Evolutionary conservation across 2,797 vertebrate genomes (phyloP).

Genomic region (Champsocephalus gunnari): DNA sequence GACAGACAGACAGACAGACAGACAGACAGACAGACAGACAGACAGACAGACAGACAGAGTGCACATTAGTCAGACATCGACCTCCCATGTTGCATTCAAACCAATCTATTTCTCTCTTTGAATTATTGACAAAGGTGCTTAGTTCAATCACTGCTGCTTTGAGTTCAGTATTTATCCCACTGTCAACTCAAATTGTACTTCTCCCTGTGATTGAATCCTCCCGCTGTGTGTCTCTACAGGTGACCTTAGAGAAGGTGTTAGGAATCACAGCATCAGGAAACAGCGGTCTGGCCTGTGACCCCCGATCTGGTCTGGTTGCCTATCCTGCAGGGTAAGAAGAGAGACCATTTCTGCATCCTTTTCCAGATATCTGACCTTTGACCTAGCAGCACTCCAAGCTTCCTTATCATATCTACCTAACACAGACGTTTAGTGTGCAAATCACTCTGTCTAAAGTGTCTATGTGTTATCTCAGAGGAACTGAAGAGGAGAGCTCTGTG

Average conservation of each 20-base stretch:
- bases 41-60: conserved; percentile 14
- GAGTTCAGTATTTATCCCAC: background rate
- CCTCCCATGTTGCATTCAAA: background rate
- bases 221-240: conserved; percentile 77
- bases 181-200: background rate
- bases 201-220: background rate
- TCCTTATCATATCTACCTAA: conserved; percentile 50
- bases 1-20: no score
- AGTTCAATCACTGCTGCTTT: conserved; percentile 14
- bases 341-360: conserved; percentile 7
- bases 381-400: conserved; percentile 7
- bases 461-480: conserved; percentile 48
- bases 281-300: conserved; percentile 92
- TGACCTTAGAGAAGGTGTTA: conserved; percentile 94
- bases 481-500: conserved; percentile 19
- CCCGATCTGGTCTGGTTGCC: conserved; percentile 92
- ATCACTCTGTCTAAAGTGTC: conserved; percentile 22
- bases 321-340: conserved; percentile 95
- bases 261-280: conserved; percentile 94
- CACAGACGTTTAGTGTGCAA: conserved; percentile 47
- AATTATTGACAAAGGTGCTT: background rate
- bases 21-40: no score
- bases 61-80: background rate
- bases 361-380: conserved; percentile 58
- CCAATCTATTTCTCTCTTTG: conserved; percentile 15